Percentiles rank a stretch among this genome's conserved stretches.
These are phyloP conservation scores for Miichthys miiuy DNA, from an alignment of 2,797 vertebrate species.

Conservation along the genomic window DNA sequence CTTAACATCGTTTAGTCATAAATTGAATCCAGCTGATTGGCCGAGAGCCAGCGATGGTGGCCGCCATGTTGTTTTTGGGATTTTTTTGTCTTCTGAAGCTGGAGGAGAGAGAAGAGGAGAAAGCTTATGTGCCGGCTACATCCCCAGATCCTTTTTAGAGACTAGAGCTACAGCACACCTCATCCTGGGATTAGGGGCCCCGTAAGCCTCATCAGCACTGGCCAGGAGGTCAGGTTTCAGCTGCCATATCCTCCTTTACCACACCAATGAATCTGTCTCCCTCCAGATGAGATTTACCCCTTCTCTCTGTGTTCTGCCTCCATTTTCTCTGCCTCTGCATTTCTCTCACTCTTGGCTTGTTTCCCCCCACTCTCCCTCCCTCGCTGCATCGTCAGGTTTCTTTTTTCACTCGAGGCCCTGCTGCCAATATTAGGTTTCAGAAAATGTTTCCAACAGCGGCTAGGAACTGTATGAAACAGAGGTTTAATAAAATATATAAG, in stretches of 20 bases:
- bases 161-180: constrained; percentile 64
- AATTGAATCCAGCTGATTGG: constrained; percentile 87
- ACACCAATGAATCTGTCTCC: constrained; percentile 62
- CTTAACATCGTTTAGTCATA: constrained; percentile 67
- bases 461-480: constrained; percentile 61
- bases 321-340: constrained; percentile 39
- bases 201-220: constrained; percentile 67
- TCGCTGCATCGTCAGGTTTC: constrained; percentile 47
- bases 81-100: constrained; percentile 15
- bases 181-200: constrained; percentile 74
- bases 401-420: constrained; percentile 57
- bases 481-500: constrained; percentile 64
- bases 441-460: constrained; percentile 62
- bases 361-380: constrained; percentile 6
- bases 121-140: constrained; percentile 61
- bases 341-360: constrained; percentile 36
- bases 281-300: constrained; percentile 67
- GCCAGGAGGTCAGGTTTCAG: constrained; percentile 74
- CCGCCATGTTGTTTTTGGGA: constrained; percentile 6
- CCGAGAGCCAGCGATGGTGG: constrained; percentile 67
- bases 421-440: constrained; percentile 75
- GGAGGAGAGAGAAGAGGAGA: constrained; percentile 15
- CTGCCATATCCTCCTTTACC: constrained; percentile 63
- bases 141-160: constrained; percentile 70
- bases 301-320: constrained; percentile 34